Evolutionary conservation across 2,113 vertebrate species (phyloP).

Genomic region (Microtus richardsoni): DNA sequence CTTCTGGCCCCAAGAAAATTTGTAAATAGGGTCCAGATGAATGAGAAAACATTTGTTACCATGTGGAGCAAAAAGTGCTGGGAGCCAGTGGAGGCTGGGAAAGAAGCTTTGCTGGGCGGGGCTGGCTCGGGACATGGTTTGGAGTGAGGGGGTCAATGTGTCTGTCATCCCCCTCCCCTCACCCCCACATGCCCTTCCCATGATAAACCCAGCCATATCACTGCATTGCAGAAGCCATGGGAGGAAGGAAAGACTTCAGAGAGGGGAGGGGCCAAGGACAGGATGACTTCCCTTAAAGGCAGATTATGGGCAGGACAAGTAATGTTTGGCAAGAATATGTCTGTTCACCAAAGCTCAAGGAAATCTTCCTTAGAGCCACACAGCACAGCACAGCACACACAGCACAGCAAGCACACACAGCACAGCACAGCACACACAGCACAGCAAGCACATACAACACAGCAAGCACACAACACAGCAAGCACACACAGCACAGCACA

Average conservation of each 20-base stretch:
- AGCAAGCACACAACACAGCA: neutral
- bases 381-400: too few relatives aligned
- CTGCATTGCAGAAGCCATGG: neutral
- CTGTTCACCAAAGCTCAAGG: neutral
- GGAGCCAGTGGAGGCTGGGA: neutral
- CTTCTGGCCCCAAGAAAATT: neutral
- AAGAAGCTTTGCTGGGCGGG: neutral
- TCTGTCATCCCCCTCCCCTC: too few relatives aligned
- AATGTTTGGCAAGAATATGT: neutral
- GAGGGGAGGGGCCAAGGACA: neutral
- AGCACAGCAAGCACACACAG: too few relatives aligned
- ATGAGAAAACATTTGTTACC: neutral
- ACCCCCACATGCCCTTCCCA: neutral
- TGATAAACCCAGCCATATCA: neutral
- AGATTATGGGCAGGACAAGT: neutral
- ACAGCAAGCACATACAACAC: too few relatives aligned
- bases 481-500: too few relatives aligned
- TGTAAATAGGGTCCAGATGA: neutral
- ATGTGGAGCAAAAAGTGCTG: neutral
- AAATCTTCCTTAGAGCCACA: neutral
- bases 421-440: too few relatives aligned
- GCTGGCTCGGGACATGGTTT: neutral
- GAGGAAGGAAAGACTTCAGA: neutral
- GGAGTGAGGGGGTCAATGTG: neutral
- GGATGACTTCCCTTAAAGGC: neutral